Evolutionary conservation across 2,888 invertebrate genomes (phyloP).

Genomic region (Tetramorium bicarinatum): DNA sequence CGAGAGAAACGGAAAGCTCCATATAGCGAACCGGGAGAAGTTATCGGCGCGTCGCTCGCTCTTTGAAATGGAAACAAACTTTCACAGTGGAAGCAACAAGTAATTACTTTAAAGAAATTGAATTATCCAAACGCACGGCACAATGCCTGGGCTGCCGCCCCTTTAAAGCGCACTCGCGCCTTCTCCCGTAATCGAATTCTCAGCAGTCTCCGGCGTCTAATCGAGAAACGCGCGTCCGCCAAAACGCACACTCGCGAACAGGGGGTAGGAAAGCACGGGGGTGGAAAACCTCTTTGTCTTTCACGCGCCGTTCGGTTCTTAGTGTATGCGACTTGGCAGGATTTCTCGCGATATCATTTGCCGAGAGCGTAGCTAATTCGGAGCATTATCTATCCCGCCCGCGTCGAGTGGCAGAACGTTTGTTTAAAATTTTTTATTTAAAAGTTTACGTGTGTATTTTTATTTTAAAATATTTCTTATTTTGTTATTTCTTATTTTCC

Average conservation of each 20-base stretch:
- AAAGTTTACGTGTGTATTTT: background rate
- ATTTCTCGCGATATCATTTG: slow-evolving; percentile 13
- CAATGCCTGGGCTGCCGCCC: slow-evolving; percentile 40
- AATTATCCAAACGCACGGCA: slow-evolving; percentile 66
- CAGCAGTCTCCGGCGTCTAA: slow-evolving; percentile 72
- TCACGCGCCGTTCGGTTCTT: slow-evolving; percentile 5
- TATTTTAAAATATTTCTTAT: background rate
- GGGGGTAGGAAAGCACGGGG: slow-evolving; percentile 13
- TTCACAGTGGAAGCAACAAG: slow-evolving; percentile 72
- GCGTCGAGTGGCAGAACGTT: background rate
- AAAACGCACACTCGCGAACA: slow-evolving; percentile 22
- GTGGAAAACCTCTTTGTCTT: slow-evolving; percentile 52
- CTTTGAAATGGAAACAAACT: slow-evolving; percentile 73
- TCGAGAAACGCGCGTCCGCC: slow-evolving; percentile 64
- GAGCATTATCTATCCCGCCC: background rate
- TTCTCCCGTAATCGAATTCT: slow-evolving; percentile 71
- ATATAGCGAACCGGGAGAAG: background rate
- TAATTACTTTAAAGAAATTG: slow-evolving; percentile 76
- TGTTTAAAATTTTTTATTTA: background rate
- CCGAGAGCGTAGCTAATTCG: background rate
- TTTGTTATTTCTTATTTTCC: background rate
- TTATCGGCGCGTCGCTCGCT: slow-evolving; percentile 38
- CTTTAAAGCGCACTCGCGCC: slow-evolving; percentile 68
- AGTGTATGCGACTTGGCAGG: background rate
- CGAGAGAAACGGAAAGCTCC: background rate